These are phyloP conservation scores for Melieria crassipennis DNA, from an alignment of 2,888 invertebrate genomes.

Conservation along the genomic window DNA sequence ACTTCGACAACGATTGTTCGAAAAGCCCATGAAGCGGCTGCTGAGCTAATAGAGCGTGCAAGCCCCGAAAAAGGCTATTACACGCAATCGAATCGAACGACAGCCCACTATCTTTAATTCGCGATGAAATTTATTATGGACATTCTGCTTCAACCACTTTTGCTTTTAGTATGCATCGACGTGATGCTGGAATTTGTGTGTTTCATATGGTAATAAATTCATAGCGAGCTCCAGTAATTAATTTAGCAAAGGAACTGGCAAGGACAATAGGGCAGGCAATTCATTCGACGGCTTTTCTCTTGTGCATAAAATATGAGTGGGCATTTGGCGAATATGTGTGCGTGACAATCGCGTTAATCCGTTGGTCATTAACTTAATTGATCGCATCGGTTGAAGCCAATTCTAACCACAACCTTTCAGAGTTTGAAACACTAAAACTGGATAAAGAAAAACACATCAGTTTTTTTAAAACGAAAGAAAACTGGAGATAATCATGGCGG, in stretches of 20 bases:
- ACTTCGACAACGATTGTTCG: too few species aligned
- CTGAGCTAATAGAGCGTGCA: too few species aligned
- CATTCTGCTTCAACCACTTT: not conserved
- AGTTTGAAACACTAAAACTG: not conserved
- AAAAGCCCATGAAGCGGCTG: too few species aligned
- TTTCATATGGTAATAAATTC: conserved; percentile 55
- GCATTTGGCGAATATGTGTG: not conserved
- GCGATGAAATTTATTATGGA: conserved; percentile 20
- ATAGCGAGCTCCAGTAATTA: conserved; percentile 45
- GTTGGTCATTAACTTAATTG: conserved; percentile 46
- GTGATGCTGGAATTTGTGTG: conserved; percentile 40
- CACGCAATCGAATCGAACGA: conserved; percentile 21
- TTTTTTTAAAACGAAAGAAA: not conserved
- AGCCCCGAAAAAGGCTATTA: conserved; percentile 39
- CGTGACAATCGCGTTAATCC: conserved; percentile 42
- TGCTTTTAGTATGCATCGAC: conserved; percentile 16
- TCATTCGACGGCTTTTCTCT: not conserved
- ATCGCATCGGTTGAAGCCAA: not conserved
- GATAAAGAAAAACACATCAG: conserved; percentile 11
- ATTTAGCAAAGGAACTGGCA: conserved; percentile 38
- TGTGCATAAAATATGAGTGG: not conserved
- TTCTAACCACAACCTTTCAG: not conserved
- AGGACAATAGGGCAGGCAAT: too few species aligned
- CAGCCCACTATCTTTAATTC: conserved; percentile 4
- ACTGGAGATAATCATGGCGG: too few species aligned